Evolutionary conservation across 2,797 vertebrate species (phyloP), one percentile per base, ranked within the genome.

Genomic region (Buphagus erythrorhynchus): DNA sequence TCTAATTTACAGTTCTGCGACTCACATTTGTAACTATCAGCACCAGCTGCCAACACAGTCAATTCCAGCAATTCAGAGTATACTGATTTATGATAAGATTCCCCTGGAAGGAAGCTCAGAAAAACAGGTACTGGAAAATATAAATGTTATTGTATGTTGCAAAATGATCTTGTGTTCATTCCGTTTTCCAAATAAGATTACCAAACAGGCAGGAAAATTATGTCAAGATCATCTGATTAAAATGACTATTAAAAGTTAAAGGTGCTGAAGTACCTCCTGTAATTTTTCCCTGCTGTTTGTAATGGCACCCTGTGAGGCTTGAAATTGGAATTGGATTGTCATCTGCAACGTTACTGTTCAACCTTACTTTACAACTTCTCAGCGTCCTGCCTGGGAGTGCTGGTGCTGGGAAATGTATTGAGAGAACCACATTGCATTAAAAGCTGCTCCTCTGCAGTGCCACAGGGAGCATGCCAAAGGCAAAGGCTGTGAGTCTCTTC

Each of bases 281-380:
- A 93, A 91, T 94, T 96, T 95, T 86, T 18, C 48, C 89, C 95
- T 78, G 87, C 94, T 96, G 91, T 95, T 96, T 94, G 65, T 95
- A 90, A 93, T 94, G 93, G 91, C 87, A 69, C 96, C 95, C 94
- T 95, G 88, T 95, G 91, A 96, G 91, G 91, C 95, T 95, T 95
- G 96, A 96, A 96, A 96, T 94, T 96, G 89, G 87, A 97, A 95
- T 84, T 88, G 95, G 82, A 81, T 95, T 90, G 85, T 93, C 93
- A 57, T 88, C 76, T 74, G 89, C 88, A 93, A 14, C 20, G 36
- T 86, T 88, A 14, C 91, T 88, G 62, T 81, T 63, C 35, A 21
- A 2, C 6, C 8, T 33, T 21, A 3, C 43, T 26, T 29, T 18
- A 3, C 69, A 74, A 2, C 82, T 65, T 38, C 88, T 88, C 2